These are phyloP conservation scores for Anguilla marmorata DNA, from an alignment of 2,797 vertebrate species.

Conservation along the genomic window DNA sequence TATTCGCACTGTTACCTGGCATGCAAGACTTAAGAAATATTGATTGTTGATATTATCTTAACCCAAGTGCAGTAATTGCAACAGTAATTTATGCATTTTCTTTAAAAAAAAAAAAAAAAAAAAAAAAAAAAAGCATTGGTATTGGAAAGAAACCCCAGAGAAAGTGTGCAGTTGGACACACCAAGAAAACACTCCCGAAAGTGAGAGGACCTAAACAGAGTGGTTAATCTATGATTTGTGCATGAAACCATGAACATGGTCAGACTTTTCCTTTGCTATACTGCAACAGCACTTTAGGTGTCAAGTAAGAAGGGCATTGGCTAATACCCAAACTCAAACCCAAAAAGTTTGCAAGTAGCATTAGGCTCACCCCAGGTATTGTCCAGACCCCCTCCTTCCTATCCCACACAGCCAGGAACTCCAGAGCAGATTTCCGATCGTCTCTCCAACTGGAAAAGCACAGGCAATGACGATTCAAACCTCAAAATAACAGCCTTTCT, in stretches of 20 bases:
- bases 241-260: not conserved
- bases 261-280: not conserved
- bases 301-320: not conserved
- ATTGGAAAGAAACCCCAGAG: not conserved
- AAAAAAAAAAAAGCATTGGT: not conserved
- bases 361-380: conserved; percentile 81
- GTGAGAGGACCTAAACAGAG: not conserved
- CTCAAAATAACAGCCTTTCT: too few species aligned
- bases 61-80: too few species aligned
- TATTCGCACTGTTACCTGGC: not conserved
- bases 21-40: not conserved
- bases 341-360: not conserved
- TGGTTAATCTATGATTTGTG: not conserved
- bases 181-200: not conserved
- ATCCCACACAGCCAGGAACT: conserved; percentile 77
- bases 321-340: not conserved
- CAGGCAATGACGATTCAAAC: not conserved
- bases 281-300: not conserved
- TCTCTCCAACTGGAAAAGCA: conserved; percentile 75
- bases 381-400: conserved; percentile 62
- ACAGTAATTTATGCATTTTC: not conserved
- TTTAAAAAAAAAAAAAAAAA: not conserved
- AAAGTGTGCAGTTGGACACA: not conserved
- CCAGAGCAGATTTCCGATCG: conserved; percentile 72
- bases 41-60: too few species aligned